A percentile compares a stretch with the other conserved stretches of the same genome.
Evolutionary conservation across 2,113 vertebrate genomes (phyloP).

Genomic region (Excalfactoria chinensis): DNA sequence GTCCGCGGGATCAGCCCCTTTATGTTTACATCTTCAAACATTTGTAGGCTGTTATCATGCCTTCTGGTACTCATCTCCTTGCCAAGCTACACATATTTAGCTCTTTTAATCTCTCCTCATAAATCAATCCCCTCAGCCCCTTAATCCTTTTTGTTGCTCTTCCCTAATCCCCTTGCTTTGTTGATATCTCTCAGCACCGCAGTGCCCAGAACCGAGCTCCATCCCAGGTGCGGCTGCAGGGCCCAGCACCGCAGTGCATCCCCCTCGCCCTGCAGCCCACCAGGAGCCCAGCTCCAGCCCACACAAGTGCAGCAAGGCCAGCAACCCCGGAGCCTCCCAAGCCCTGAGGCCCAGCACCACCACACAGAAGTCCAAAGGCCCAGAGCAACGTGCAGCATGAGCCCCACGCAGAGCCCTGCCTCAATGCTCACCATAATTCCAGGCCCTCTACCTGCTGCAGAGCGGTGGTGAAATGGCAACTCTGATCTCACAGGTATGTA

Average conservation of each 20-base stretch:
- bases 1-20: not conserved
- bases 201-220: not conserved
- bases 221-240: accelerated
- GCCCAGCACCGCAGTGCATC: too few species aligned
- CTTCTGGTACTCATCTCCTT: slow-evolving; percentile 22
- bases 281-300: too few species aligned
- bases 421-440: not conserved
- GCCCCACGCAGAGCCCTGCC: accelerated
- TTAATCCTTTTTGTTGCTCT: slow-evolving; percentile 69
- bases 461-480: not conserved
- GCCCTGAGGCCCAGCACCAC: too few species aligned
- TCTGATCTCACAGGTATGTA: not conserved
- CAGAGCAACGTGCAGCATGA: accelerated
- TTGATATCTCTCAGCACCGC: not conserved
- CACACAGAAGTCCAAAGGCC: too few species aligned
- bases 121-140: slow-evolving; percentile 63
- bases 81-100: slow-evolving; percentile 48
- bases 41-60: not conserved
- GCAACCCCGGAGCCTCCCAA: too few species aligned
- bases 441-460: not conserved
- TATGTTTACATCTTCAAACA: slow-evolving; percentile 5
- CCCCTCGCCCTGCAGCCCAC: too few species aligned
- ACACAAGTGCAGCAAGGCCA: too few species aligned
- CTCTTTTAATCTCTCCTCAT: slow-evolving; percentile 66
- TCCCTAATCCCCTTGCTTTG: slow-evolving; percentile 53